Percentiles rank a stretch among this genome's conserved stretches.
Conservation (phyloP, 1,140 invertebrate genomes). For the Solenopsis invicta region DNA sequence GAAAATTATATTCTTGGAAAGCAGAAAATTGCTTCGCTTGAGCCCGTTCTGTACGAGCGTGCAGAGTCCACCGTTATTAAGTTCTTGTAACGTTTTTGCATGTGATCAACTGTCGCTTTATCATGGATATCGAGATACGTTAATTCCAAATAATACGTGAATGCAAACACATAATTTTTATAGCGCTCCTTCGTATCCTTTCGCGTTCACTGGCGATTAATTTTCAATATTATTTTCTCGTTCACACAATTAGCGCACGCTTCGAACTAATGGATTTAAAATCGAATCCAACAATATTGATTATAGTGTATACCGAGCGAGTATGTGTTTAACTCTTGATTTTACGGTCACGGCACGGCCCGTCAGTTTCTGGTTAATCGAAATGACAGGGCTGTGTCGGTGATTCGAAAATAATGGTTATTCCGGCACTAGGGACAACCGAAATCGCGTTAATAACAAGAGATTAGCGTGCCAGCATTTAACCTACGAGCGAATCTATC, state of each 20-base stretch:
- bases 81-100: constrained; percentile 37
- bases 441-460: constrained; percentile 67
- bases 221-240: constrained; percentile 30
- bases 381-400: constrained; percentile 70
- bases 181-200: background rate
- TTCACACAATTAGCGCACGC: background rate
- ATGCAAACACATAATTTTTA: background rate
- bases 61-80: constrained; percentile 47
- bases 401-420: constrained; percentile 74
- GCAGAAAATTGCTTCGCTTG: constrained; percentile 84
- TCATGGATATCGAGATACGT: background rate
- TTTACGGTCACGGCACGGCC: constrained; percentile 70
- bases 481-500: constrained; percentile 7
- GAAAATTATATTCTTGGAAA: constrained; percentile 86
- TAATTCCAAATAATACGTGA: background rate
- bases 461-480: constrained; percentile 65
- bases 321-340: constrained; percentile 53
- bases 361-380: constrained; percentile 67
- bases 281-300: constrained; percentile 51
- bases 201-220: background rate
- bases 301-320: constrained; percentile 52
- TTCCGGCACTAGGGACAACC: constrained; percentile 53
- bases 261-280: constrained; percentile 66
- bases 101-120: constrained; percentile 35
- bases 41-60: constrained; percentile 33